Evolutionary conservation across 2,797 vertebrate species (phyloP).

Genomic region (Miichthys miiuy): DNA sequence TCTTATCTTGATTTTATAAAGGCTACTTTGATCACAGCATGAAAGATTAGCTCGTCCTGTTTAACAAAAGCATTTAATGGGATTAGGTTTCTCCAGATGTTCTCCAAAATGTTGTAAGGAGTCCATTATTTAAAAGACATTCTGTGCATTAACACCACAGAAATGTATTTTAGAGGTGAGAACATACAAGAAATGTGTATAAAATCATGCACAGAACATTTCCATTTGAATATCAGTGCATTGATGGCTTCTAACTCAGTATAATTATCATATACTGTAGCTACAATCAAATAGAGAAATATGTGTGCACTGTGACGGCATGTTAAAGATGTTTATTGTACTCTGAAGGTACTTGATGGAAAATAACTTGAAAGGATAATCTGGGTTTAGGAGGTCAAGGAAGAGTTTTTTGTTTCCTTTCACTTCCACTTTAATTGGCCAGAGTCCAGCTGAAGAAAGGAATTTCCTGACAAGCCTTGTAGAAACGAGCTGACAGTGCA

Average conservation of each 20-base stretch:
- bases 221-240: background rate
- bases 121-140: background rate
- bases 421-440: slow-evolving; percentile 48
- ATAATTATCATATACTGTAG: background rate
- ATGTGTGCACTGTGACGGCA: background rate
- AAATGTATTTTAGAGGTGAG: background rate
- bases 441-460: slow-evolving; percentile 45
- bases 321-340: background rate
- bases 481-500: slow-evolving; percentile 27
- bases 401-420: background rate
- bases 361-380: background rate
- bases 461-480: slow-evolving; percentile 52
- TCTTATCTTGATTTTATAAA: background rate
- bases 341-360: background rate
- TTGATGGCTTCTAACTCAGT: background rate
- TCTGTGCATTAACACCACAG: background rate
- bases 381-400: background rate
- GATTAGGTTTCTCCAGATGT: background rate
- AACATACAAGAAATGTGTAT: background rate
- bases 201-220: background rate
- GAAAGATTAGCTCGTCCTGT: background rate
- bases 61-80: background rate
- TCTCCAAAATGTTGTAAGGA: background rate
- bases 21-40: background rate
- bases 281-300: background rate